Percentiles rank a stretch among this genome's conserved stretches.
Conservation (phyloP, 2,797 vertebrate species). For the Dryobates pubescens region DNA sequence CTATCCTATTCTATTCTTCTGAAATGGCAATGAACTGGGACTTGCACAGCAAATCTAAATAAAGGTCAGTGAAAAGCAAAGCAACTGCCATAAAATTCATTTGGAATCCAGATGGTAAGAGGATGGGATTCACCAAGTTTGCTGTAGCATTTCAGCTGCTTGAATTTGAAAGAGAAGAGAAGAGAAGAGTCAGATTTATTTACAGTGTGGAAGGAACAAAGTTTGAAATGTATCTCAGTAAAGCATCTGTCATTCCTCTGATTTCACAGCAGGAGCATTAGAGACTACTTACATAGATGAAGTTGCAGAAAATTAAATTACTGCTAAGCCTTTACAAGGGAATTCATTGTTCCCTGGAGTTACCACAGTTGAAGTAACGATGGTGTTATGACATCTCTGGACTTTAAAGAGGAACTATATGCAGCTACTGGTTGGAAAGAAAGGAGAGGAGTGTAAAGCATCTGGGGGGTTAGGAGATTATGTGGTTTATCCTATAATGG, state of each 20-base stretch:
- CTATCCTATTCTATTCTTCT: no score
- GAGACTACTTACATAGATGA: constrained; percentile 34
- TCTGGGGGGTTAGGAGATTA: not conserved
- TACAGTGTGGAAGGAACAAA: not conserved
- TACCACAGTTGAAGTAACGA: not conserved
- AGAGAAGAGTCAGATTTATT: constrained; percentile 2
- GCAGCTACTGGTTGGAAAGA: not conserved
- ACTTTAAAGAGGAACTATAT: not conserved
- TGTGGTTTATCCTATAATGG: not conserved
- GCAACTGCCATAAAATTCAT: not conserved
- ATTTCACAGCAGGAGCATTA: constrained; percentile 40
- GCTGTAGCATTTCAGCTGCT: not conserved
- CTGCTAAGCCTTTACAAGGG: not conserved
- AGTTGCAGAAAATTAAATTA: constrained; percentile 46
- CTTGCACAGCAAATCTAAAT: not conserved
- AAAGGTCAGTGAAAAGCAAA: constrained; percentile 19
- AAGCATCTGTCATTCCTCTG: constrained; percentile 31
- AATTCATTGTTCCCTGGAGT: constrained; percentile 42
- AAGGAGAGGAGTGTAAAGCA: not conserved
- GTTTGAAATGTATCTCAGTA: not conserved
- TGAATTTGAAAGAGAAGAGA: not conserved
- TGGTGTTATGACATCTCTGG: not conserved
- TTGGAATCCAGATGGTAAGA: not conserved
- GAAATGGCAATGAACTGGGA: not conserved
- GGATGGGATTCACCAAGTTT: not conserved